Evolutionary conservation across 1,140 invertebrate species (phyloP), one percentile per base, ranked within the genome.

Genomic region (Dryas iulia): DNA sequence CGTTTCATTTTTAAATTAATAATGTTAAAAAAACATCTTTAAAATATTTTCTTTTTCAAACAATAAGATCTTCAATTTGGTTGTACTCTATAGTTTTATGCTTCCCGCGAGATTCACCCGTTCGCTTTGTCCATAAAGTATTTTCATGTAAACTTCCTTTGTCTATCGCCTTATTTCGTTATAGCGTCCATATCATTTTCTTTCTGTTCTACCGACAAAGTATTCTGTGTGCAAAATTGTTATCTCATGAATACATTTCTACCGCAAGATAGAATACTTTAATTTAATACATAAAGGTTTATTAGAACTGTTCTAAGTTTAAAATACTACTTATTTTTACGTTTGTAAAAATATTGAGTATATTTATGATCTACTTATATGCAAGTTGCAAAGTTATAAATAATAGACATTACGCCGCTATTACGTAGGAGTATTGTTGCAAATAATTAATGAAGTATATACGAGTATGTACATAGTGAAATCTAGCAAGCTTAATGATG

Each of bases 91-190:
- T 24, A 62, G 59, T 62, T 62, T 62, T 62, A 62, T 62, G 12
- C 18, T 52, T 52, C 59, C 59, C 39, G 14, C 28, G 59, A 62
- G 59, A 53, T 21, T 62, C 59, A 28, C 39, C 14, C 39, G 59
- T 52, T 62, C 18, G 39, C 59, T 62, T 62, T 30, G 39, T 30
- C 35, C 21, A 47, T 28, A 52, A 60, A 62, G 39, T 28, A 62
- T 28, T 52, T 52, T 52, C 59, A 62, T 62, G 59, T 62, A 62
- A 62, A 53, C 59, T 52, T 62, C 18, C 59, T 62, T 62, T 62
- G 35, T 62, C 59, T 53, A 52, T 61, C 59, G 59, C 59, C 39
- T 52, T 52, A 61, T 62, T 52, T 52, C 28, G 47, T 61, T 31
- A 47, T 10, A 47, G 18, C 39, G 8, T 47, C 14, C 14, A 21